Evolutionary conservation across 2,113 vertebrate species (phyloP).

Genomic region (Centropus unirufus): DNA sequence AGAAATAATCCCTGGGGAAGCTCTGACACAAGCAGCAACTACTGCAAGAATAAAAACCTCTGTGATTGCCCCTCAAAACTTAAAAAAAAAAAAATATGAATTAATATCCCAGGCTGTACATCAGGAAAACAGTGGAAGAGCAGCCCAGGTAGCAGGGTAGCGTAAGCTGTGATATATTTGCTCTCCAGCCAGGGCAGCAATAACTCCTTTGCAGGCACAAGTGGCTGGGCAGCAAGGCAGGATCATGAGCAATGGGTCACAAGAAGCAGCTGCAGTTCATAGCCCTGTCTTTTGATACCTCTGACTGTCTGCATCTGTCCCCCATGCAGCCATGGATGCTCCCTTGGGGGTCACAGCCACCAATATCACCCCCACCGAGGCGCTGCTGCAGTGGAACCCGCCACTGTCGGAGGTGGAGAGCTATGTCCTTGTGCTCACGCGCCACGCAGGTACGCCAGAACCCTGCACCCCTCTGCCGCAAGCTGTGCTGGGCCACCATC

Average conservation of each 20-base stretch:
- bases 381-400: constrained; percentile 87
- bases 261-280: not conserved
- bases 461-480: fast-evolving
- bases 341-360: constrained; percentile 85
- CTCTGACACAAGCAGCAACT: not conserved
- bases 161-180: not conserved
- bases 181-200: not conserved
- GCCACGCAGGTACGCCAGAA: constrained; percentile 76
- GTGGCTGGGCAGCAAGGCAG: not conserved
- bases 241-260: fast-evolving
- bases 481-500: not conserved
- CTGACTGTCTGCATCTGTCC: not conserved
- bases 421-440: constrained; percentile 88
- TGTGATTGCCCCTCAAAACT: not conserved
- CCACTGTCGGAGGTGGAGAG: constrained; percentile 88
- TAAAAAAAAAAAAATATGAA: not conserved
- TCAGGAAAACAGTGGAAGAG: not conserved
- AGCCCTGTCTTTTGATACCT: not conserved
- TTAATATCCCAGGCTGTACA: not conserved
- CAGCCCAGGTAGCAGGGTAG: not conserved
- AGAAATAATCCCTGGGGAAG: constrained; percentile 20
- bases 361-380: constrained; percentile 90
- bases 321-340: constrained; percentile 89
- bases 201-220: not conserved
- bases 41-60: not conserved